phyloP scores from a whole-genome alignment of 1,140 invertebrate species.

The Papilio xuthus region DNA sequence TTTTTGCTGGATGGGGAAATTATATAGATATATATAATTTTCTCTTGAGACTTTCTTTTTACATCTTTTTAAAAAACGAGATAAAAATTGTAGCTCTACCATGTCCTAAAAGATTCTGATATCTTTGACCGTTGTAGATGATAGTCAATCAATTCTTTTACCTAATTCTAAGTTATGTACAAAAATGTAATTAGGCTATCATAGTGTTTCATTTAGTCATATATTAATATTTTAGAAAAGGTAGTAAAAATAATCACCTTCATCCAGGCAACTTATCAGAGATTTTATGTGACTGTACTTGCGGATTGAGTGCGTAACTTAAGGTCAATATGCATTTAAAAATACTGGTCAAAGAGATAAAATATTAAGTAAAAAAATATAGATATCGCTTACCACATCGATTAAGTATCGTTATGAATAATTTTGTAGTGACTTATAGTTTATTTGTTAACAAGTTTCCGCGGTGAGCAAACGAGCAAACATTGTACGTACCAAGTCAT shows the following conservation, averaged over 20 bases:
- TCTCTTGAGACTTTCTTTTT: no score
- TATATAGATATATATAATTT: neutral
- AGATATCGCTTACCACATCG: neutral
- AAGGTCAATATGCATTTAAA: neutral
- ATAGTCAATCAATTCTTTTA: no score
- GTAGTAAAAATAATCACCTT: neutral
- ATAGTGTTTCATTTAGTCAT: neutral
- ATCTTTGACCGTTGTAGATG: no score
- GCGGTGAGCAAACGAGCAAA: conserved; percentile 4
- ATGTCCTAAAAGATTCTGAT: no score
- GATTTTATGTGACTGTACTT: neutral
- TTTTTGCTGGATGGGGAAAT: neutral
- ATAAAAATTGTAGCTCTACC: no score
- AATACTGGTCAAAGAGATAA: neutral
- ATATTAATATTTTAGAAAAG: neutral
- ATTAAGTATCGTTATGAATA: conserved; percentile 2
- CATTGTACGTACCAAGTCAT: conserved; percentile 24
- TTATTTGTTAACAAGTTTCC: neutral
- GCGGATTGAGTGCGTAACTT: neutral
- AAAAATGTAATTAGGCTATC: neutral
- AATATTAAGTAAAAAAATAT: conserved; percentile 15
- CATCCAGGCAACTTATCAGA: neutral
- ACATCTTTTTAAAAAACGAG: no score
- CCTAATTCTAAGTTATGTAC: neutral
- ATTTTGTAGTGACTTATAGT: neutral